These are phyloP conservation scores for Tragelaphus imberbis DNA, from an alignment of 2,113 vertebrate species.

Conservation along the genomic window DNA sequence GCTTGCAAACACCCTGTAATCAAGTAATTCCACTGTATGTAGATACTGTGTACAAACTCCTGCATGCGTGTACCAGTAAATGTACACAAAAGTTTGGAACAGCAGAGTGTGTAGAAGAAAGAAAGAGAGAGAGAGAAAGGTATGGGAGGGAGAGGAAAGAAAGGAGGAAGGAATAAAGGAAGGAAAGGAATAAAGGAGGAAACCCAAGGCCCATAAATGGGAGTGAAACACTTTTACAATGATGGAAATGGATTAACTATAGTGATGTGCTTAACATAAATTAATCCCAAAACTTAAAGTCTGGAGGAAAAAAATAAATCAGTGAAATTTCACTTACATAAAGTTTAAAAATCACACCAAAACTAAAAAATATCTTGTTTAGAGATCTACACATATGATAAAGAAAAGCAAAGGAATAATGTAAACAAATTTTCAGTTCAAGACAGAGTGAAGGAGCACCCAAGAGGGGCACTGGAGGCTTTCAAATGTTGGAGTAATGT, in stretches of 20 bases:
- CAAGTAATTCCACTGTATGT: neutral
- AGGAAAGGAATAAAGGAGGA: neutral
- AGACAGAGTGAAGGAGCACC: neutral
- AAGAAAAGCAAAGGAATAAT: neutral
- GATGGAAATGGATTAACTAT: neutral
- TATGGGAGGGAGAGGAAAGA: fast-evolving
- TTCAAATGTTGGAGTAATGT: neutral
- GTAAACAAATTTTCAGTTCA: neutral
- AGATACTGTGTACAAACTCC: neutral
- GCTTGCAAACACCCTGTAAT: neutral
- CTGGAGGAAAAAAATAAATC: neutral
- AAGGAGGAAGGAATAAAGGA: fast-evolving
- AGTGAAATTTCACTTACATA: neutral
- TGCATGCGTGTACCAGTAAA: neutral
- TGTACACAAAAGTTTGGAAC: neutral
- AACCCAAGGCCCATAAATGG: neutral
- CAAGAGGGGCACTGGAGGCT: neutral
- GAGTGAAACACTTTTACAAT: neutral
- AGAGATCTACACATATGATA: neutral
- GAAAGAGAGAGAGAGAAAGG: fast-evolving
- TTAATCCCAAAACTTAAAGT: neutral
- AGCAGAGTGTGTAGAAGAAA: neutral
- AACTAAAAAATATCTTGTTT: neutral
- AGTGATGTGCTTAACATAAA: neutral
- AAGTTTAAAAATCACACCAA: neutral